phyloP scores from a whole-genome alignment of 2,113 vertebrate genomes.

The Parus major region DNA sequence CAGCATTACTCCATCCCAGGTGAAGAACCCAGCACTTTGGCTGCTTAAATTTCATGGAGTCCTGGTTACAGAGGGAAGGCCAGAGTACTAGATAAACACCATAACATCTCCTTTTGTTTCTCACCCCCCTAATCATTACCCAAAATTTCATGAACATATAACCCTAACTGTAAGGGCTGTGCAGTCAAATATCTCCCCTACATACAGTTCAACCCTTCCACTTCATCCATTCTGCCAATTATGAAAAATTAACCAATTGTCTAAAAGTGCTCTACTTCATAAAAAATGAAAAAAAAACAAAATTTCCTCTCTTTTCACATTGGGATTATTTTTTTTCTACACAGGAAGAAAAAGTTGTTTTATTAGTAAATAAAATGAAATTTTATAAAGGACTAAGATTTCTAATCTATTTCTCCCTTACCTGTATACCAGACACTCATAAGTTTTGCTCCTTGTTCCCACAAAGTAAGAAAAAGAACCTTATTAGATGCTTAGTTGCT shows the following conservation, averaged over 20 bases:
- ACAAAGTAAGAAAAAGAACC: neutral
- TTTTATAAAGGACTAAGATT: neutral
- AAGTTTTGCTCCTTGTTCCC: neutral
- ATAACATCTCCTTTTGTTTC: neutral
- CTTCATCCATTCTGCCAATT: neutral
- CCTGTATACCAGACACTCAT: fast-evolving
- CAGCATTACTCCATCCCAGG: neutral
- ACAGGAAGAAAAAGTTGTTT: neutral
- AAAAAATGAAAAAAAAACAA: neutral
- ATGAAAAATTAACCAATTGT: neutral
- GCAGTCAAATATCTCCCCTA: neutral
- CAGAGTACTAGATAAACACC: neutral
- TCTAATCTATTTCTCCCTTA: neutral
- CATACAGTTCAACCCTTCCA: neutral
- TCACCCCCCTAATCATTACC: neutral
- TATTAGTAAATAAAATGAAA: neutral
- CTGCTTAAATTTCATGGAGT: neutral
- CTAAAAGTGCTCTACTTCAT: neutral
- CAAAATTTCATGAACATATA: neutral
- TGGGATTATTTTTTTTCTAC: neutral
- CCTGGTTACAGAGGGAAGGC: neutral
- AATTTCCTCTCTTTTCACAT: neutral
- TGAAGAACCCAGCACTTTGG: neutral
- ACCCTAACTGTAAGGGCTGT: neutral
- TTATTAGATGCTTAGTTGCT: neutral